phyloP scores from a whole-genome alignment of 2,888 invertebrate species.

The Pomacea canaliculata region DNA sequence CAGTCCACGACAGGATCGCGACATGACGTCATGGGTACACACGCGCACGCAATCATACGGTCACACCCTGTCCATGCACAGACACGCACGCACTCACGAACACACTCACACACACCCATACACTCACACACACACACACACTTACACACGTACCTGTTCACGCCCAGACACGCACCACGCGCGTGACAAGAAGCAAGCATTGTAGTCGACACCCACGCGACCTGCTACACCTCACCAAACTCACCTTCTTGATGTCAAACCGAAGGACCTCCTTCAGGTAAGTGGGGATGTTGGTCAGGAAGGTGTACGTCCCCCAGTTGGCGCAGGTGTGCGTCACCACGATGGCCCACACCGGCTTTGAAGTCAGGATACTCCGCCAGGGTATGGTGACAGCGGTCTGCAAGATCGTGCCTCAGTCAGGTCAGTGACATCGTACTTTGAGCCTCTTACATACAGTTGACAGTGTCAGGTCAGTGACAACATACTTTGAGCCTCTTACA shows the following conservation, averaged over 20 bases:
- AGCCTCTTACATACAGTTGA: too few species aligned
- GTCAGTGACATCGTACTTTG: neutral
- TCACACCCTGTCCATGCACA: too few species aligned
- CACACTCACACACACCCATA: neutral
- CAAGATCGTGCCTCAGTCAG: neutral
- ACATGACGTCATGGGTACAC: too few species aligned
- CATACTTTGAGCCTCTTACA: neutral
- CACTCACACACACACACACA: neutral
- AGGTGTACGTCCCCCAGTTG: constrained; percentile 71
- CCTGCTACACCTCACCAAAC: neutral
- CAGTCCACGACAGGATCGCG: too few species aligned
- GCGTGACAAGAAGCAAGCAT: too few species aligned
- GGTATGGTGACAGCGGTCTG: constrained; percentile 30
- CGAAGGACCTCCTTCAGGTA: constrained; percentile 25
- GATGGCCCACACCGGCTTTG: constrained; percentile 71
- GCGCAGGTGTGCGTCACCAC: constrained; percentile 72
- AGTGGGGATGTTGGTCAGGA: constrained; percentile 57
- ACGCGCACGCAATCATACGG: too few species aligned
- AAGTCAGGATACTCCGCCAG: constrained; percentile 70
- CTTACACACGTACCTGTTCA: neutral
- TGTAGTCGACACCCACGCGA: too few species aligned
- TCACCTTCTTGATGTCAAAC: constrained; percentile 25
- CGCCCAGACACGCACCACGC: too few species aligned
- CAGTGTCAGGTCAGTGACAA: too few species aligned
- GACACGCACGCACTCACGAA: too few species aligned